Conservation (phyloP, 2,888 invertebrate genomes). For the Cyclophora punctaria region DNA sequence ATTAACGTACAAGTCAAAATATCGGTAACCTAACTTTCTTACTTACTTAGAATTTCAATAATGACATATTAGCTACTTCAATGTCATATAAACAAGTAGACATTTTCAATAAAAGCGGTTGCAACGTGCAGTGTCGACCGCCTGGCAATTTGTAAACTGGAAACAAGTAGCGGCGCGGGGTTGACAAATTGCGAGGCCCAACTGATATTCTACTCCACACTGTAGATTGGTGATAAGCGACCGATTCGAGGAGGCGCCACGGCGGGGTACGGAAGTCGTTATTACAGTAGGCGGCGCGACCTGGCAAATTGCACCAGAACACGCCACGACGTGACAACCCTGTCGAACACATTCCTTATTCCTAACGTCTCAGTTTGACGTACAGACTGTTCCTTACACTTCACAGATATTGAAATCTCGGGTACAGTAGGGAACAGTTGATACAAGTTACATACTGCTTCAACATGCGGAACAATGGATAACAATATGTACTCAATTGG, state of each 20-base stretch:
- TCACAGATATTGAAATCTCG: conserved; percentile 40
- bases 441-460: too few relatives aligned
- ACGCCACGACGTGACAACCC: conserved; percentile 73
- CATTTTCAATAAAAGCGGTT: conserved; percentile 5
- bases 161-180: conserved; percentile 45
- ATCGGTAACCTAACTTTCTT: too few relatives aligned
- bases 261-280: conserved; percentile 74
- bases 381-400: conserved; percentile 42
- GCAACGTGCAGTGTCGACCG: conserved; percentile 1
- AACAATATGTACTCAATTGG: too few relatives aligned
- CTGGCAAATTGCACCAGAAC: conserved; percentile 67
- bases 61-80: background rate
- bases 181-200: conserved; percentile 67
- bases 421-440: too few relatives aligned
- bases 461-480: too few relatives aligned
- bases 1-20: too few relatives aligned
- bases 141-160: conserved; percentile 23
- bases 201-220: conserved; percentile 65
- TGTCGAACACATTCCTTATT: conserved; percentile 72
- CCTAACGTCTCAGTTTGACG: conserved; percentile 65
- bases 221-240: conserved; percentile 74
- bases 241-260: conserved; percentile 74
- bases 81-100: conserved; percentile 1
- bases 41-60: too few relatives aligned
- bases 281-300: conserved; percentile 73